phyloP scores from a whole-genome alignment of 2,888 invertebrate genomes.

The Pollenia amentaria region DNA sequence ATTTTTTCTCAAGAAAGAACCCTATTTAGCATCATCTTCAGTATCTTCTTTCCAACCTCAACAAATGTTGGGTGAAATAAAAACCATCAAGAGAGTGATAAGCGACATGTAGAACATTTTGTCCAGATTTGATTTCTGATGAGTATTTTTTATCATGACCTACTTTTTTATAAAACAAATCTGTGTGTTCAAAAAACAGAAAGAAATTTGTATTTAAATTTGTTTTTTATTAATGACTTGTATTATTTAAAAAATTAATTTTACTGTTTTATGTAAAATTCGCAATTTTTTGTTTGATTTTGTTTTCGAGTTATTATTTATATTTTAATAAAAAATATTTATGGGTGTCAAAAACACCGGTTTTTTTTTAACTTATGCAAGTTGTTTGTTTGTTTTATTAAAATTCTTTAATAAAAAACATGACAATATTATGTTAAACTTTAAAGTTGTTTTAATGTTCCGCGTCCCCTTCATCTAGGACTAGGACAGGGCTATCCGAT shows the following conservation, averaged over 20 bases:
- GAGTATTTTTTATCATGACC: constrained; percentile 2
- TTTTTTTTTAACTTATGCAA: background rate
- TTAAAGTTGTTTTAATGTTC: background rate
- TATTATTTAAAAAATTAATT: constrained; percentile 20
- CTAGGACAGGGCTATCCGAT: background rate
- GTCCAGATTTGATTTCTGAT: background rate
- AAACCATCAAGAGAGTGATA: background rate
- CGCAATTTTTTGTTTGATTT: background rate
- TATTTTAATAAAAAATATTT: constrained; percentile 4
- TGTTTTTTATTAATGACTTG: constrained; percentile 15
- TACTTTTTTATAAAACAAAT: background rate
- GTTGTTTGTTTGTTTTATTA: background rate
- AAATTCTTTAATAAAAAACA: background rate
- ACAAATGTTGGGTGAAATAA: background rate
- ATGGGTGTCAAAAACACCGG: constrained; percentile 38
- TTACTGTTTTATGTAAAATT: constrained; percentile 6
- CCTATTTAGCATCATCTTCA: background rate
- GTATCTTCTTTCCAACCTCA: background rate
- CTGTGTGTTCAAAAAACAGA: background rate
- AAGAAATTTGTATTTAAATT: constrained; percentile 18
- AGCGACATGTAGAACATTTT: background rate
- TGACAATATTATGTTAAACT: constrained; percentile 1
- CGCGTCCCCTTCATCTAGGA: background rate
- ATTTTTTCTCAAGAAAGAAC: too few relatives aligned
- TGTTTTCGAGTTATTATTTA: background rate